These are phyloP conservation scores for Carollia perspicillata DNA, from an alignment of 2,113 vertebrate species.

Conservation along the genomic window DNA sequence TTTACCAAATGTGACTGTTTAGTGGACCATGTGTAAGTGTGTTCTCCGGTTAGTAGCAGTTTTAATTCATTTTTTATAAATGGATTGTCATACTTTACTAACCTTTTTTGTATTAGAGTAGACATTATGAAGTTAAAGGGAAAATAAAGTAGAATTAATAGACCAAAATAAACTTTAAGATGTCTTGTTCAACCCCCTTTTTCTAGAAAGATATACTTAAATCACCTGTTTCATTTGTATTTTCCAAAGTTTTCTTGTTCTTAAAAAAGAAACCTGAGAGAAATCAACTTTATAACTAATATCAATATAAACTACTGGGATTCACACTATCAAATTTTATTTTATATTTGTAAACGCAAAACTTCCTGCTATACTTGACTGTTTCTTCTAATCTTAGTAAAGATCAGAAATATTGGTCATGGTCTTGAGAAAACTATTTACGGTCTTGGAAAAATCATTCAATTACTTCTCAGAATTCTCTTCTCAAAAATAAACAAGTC, in stretches of 20 bases:
- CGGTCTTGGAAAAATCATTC: not conserved
- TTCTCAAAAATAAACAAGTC: not conserved
- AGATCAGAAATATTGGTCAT: not conserved
- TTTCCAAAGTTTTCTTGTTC: not conserved
- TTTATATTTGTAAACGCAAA: constrained; percentile 31
- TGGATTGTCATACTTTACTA: constrained; percentile 49
- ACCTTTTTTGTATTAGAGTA: constrained; percentile 34
- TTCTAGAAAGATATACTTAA: not conserved
- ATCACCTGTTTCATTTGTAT: constrained; percentile 10
- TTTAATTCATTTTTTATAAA: constrained; percentile 53
- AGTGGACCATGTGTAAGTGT: constrained; percentile 38
- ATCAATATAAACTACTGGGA: constrained; percentile 1
- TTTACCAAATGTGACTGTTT: constrained; percentile 34
- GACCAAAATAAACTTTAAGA: constrained; percentile 10
- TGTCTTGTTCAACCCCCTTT: not conserved
- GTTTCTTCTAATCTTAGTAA: constrained; percentile 27
- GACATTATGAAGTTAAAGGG: not conserved
- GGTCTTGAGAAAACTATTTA: constrained; percentile 36
- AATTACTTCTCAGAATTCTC: not conserved
- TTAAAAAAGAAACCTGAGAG: not conserved
- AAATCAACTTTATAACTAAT: not conserved
- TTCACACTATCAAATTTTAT: constrained; percentile 13
- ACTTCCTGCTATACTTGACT: not conserved
- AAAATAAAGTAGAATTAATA: constrained; percentile 19
- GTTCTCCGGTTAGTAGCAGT: constrained; percentile 21